Evolutionary conservation across 2,113 vertebrate genomes (phyloP).

Genomic region (Chunga burmeisteri): DNA sequence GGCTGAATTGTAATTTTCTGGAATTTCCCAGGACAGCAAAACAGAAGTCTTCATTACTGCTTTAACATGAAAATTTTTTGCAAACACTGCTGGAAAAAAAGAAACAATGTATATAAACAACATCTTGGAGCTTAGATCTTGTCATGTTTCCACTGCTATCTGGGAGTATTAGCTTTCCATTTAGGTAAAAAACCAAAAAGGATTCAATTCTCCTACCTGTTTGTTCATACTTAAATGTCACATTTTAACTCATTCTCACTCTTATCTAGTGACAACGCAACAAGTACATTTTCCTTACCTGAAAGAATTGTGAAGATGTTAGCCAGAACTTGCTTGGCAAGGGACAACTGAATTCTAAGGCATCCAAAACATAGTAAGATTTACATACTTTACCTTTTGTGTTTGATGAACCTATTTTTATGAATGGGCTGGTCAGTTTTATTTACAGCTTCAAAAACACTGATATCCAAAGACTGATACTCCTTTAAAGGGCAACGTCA

Average conservation of each 20-base stretch:
- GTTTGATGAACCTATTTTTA: conserved; percentile 79
- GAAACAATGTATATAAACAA: conserved; percentile 91
- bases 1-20: conserved; percentile 97
- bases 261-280: conserved; percentile 36
- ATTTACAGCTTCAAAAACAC: conserved; percentile 77
- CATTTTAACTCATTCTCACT: conserved; percentile 26
- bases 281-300: conserved; percentile 76
- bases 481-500: conserved; percentile 78
- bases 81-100: conserved; percentile 99
- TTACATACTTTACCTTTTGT: conserved; percentile 80
- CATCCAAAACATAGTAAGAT: conserved; percentile 74
- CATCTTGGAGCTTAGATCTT: conserved; percentile 49
- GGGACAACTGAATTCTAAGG: conserved; percentile 71
- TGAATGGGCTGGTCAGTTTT: conserved; percentile 73
- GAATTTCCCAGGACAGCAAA: conserved; percentile 97
- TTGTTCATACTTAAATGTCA: conserved; percentile 37
- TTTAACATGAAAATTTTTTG: conserved; percentile 99
- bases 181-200: neutral
- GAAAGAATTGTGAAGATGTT: conserved; percentile 63
- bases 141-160: conserved; percentile 9
- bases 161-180: neutral
- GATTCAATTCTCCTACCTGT: conserved; percentile 66
- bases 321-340: conserved; percentile 72
- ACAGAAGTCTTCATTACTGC: conserved; percentile 98
- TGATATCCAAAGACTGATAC: conserved; percentile 78